Percentiles rank a stretch among this genome's conserved stretches.
These are phyloP conservation scores for Australoheros scitulus DNA, from an alignment of 2,113 vertebrate genomes.

Conservation along the genomic window DNA sequence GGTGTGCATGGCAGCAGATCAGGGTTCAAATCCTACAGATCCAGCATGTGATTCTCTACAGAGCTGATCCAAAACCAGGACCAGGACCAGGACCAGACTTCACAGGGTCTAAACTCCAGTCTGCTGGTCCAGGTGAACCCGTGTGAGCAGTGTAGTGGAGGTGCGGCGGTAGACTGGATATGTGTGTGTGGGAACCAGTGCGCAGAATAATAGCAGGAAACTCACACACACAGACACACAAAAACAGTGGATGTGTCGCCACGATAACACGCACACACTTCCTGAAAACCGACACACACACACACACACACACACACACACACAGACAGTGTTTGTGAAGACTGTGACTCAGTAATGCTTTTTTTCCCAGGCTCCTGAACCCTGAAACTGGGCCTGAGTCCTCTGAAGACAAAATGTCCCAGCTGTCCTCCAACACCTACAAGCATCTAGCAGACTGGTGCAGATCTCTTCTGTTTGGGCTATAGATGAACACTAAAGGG, in stretches of 20 bases:
- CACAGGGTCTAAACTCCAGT: neutral
- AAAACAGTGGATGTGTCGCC: conserved; percentile 49
- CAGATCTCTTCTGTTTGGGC: neutral
- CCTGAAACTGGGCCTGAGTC: neutral
- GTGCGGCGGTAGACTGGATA: neutral
- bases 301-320: conserved; percentile 24
- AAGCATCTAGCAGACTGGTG: neutral
- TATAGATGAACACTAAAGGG: neutral
- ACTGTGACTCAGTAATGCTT: neutral
- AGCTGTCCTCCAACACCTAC: no score
- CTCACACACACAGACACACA: conserved; percentile 7
- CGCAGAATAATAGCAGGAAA: conserved; percentile 63
- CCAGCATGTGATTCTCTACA: neutral
- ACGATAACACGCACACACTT: conserved; percentile 59
- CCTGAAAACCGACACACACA: conserved; percentile 28
- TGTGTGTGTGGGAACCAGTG: conserved; percentile 46
- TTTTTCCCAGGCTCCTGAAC: neutral
- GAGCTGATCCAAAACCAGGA: neutral
- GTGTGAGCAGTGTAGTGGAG: no score
- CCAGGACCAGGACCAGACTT: neutral
- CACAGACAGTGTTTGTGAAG: neutral
- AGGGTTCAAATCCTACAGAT: neutral
- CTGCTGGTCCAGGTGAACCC: neutral
- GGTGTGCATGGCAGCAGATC: conserved; percentile 83
- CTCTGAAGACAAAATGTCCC: neutral